Evolutionary conservation across 2,797 vertebrate genomes (phyloP), one percentile per base, ranked within the genome.

Genomic region (Malacoctenus gilli): DNA sequence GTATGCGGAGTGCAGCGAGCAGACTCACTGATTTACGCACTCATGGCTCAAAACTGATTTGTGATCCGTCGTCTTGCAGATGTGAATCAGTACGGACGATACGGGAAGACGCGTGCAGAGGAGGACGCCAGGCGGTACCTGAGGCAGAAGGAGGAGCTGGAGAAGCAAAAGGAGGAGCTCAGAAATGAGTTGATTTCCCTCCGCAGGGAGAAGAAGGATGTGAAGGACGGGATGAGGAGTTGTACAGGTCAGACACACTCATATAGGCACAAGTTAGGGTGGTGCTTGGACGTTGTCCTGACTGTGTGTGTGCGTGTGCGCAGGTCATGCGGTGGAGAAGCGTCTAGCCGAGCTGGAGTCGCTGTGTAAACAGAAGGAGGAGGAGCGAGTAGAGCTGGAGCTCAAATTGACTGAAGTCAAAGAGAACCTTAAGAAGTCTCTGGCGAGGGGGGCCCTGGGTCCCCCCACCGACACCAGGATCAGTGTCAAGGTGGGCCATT

Each of bases 81-180:
- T 79, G 94, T 93, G 50, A 96, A 95, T 84, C 95, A 96, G 56
- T 97, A 95, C 39, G 90, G 57, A 2, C 94, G 93, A 56, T 99
- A 99, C 0, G 97, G 97, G 40, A 99, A 99, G 89, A 97, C 93
- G 1, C 90, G 97, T 23, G 97, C 97, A 0, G 95, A 99, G 75
- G 96, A 99, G 72, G 97, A 99, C 0, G 97, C 97, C 52, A 89
- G 93, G 34, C 86, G 89, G 0, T 99, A 95, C 88, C 87, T 96
- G 67, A 87, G 80, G 0, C 93, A 98, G 81, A 96, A 98, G 63
- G 96, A 96, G 78, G 93, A 93, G 73, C 87, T 99, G 71, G 96
- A 98, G 83, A 95, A 92, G 63, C 92, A 96, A 82, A 98, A 96
- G 56, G 93, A 94, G 4, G 87, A 73, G 0, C 94, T 99, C 64